Conservation (phyloP, 2,888 invertebrate genomes). For the Gisinianus flammeolus region DNA sequence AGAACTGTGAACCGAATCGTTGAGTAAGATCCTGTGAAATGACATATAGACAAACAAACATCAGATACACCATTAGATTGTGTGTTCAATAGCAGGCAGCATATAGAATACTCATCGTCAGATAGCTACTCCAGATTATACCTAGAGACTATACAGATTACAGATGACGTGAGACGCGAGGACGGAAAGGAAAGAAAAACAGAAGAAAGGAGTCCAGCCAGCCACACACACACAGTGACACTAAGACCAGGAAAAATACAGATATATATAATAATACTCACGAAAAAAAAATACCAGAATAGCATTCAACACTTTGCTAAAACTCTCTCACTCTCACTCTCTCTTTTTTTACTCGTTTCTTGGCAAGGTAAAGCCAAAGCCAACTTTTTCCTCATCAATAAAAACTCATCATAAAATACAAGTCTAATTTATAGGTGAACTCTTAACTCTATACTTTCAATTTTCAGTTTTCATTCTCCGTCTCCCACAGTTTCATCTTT, state of each 20-base stretch:
- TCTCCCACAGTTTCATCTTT: not conserved
- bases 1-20: slow-evolving; percentile 57
- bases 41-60: not conserved
- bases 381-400: slow-evolving; percentile 5
- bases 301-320: too few relatives aligned
- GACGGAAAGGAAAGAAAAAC: too few relatives aligned
- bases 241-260: not conserved
- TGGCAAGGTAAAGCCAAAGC: not conserved
- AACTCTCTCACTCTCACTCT: too few relatives aligned
- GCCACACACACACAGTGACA: not conserved
- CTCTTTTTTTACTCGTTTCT: not conserved
- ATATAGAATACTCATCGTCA: not conserved
- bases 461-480: not conserved
- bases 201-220: not conserved
- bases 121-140: too few relatives aligned
- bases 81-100: not conserved
- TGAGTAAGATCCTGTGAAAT: slow-evolving; percentile 46
- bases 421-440: not conserved
- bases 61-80: not conserved
- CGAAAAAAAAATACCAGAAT: too few relatives aligned
- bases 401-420: not conserved
- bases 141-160: too few relatives aligned
- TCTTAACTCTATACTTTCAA: not conserved
- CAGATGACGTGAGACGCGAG: too few relatives aligned
- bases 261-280: not conserved